Conservation (phyloP, 1,140 invertebrate genomes). For the Melitaea cinxia region DNA sequence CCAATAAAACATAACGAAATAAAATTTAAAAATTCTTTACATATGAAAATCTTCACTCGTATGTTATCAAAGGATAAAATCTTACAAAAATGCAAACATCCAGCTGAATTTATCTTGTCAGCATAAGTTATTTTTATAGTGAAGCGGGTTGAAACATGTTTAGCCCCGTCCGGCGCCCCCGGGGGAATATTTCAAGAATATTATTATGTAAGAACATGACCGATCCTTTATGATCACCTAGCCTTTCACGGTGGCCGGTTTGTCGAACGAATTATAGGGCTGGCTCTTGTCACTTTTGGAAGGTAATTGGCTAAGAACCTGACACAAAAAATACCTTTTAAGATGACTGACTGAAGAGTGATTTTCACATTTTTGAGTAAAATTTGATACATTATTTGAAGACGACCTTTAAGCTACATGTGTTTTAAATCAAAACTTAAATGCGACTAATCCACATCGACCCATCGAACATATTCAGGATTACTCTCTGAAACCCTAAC, state of each 20-base stretch:
- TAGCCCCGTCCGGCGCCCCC: conserved; percentile 29
- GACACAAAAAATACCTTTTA: too few relatives aligned
- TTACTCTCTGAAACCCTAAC: too few relatives aligned
- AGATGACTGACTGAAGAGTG: too few relatives aligned
- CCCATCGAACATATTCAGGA: too few relatives aligned
- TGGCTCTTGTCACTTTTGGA: not conserved
- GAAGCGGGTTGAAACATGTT: conserved; percentile 27
- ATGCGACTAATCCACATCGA: too few relatives aligned
- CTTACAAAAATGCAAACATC: conserved; percentile 26
- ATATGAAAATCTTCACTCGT: not conserved
- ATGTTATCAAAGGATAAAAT: conserved; percentile 19
- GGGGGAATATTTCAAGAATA: conserved; percentile 65
- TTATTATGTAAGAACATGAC: conserved; percentile 81
- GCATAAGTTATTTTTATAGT: conserved; percentile 36
- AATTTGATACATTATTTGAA: too few relatives aligned
- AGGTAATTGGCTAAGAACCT: too few relatives aligned
- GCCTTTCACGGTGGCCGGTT: conserved; percentile 70
- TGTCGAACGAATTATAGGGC: not conserved
- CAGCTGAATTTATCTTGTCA: conserved; percentile 27
- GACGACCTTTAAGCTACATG: too few relatives aligned
- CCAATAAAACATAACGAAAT: not conserved
- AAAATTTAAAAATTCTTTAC: not conserved
- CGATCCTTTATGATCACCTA: conserved; percentile 77
- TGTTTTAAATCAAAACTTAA: too few relatives aligned
- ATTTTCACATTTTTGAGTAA: too few relatives aligned